phyloP scores from a whole-genome alignment of 2,113 vertebrate genomes.

The Macroglossus sobrinus region DNA sequence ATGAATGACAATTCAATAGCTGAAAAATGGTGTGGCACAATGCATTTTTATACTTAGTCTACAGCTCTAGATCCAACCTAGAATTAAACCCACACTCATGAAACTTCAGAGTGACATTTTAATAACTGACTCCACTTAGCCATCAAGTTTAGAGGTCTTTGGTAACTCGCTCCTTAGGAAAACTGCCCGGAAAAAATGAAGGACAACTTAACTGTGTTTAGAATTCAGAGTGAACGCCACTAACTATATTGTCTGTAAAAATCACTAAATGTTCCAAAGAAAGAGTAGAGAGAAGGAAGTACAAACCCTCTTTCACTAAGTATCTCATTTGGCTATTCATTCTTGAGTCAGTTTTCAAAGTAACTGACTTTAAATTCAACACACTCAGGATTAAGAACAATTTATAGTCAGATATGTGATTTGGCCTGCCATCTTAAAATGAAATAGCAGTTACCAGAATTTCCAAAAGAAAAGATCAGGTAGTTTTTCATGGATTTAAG shows the following conservation, averaged over 20 bases:
- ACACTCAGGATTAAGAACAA: neutral
- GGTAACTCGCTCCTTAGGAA: neutral
- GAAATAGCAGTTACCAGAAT: neutral
- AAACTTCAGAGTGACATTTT: conserved; percentile 43
- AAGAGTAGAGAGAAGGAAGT: neutral
- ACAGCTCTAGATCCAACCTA: neutral
- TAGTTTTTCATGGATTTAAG: neutral
- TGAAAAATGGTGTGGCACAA: neutral
- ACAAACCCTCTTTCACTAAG: neutral
- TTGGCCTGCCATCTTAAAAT: neutral
- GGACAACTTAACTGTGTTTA: neutral
- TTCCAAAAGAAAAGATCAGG: conserved; percentile 32
- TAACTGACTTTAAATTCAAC: neutral
- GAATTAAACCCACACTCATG: neutral
- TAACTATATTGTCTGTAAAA: neutral
- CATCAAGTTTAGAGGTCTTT: conserved; percentile 40
- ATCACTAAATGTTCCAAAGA: neutral
- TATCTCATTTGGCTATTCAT: neutral
- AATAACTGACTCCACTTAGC: conserved; percentile 24
- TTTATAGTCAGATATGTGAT: neutral
- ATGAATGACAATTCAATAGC: neutral
- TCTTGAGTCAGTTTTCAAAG: conserved; percentile 11
- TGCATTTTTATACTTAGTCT: neutral
- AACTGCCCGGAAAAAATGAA: neutral
- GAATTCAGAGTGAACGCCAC: neutral